Evolutionary conservation across 2,888 invertebrate species (phyloP), one percentile per base, ranked within the genome.

Genomic region (Homarus gammarus): DNA sequence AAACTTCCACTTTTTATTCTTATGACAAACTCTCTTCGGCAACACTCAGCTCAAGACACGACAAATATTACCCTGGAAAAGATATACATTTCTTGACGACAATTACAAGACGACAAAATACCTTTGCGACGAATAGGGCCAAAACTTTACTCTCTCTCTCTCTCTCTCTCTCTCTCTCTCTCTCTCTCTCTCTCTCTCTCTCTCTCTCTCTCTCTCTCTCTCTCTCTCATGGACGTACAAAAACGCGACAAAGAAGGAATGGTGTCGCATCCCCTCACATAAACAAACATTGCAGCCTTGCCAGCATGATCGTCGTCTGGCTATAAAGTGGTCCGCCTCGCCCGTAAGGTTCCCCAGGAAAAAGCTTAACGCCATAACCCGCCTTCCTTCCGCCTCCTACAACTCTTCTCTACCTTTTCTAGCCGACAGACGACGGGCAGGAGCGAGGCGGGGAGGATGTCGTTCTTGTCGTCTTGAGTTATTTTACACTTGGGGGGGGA

Each of bases 121-220:
- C 56, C 56, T 8, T 22, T 3, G 6, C 0, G 56, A 56, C 5
- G 56, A 56, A 18, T 12, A 22, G 22, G 5, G 1, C 22, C 15
- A 56, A 12, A 56, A 2, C 5, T 8, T 18, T 5, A 56, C 75
- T 40, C 44, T 75, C 75, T 75, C 75, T 75, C 75, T 75, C 75
- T 75, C 75, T 75, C 75, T 75, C 64, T 64, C 64, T 64, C 64
- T 64, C 64, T 64, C 64, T 64, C 64, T 64, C 64, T 64, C 64
- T 64, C 64, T 64, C 64, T 64, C 64, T 64, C 64, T 64, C 64
- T 64, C 64, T 64, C 64, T 64, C 64, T 64, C 64, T 64, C 64
- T 64, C 64, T 64, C 64, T 64, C 64, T 64, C 64, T 64, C 64
- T 64, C 64, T 64, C 64, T 56, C n/a, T 27, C 27, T 27, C n/a